Conservation (phyloP, 2,888 invertebrate genomes). For the Omphaloscelis lunosa region DNA sequence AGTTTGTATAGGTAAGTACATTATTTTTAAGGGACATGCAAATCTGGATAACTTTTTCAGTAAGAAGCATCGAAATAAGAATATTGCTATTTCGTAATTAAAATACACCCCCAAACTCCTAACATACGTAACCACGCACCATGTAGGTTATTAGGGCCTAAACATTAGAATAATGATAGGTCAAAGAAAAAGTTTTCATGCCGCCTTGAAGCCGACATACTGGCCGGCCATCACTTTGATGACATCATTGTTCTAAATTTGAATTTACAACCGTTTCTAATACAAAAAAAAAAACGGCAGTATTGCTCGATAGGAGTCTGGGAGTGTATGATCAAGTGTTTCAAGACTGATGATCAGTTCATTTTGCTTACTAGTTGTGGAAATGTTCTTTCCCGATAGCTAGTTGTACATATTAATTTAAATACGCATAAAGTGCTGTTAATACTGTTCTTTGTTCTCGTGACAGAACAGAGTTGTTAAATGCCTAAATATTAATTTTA, state of each 20-base stretch:
- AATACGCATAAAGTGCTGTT: slow-evolving; percentile 7
- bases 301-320: not conserved
- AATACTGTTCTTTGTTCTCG: slow-evolving; percentile 45
- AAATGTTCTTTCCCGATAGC: slow-evolving; percentile 1
- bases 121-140: too few relatives aligned
- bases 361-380: not conserved
- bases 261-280: not conserved
- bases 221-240: not conserved
- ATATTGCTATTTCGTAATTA: not conserved
- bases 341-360: not conserved
- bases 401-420: slow-evolving; percentile 7
- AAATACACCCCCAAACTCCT: not conserved
- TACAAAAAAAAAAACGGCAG: not conserved
- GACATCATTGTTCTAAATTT: not conserved
- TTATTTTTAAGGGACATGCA: not conserved
- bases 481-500: slow-evolving; percentile 13
- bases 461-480: slow-evolving; percentile 40
- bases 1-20: too few relatives aligned
- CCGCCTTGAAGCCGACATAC: not conserved
- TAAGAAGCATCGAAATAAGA: not conserved
- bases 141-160: not conserved
- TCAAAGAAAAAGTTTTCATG: not conserved
- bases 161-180: not conserved
- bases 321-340: not conserved
- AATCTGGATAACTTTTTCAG: slow-evolving; percentile 13